These are phyloP conservation scores for Geotrypetes seraphini DNA, from an alignment of 2,797 vertebrate genomes.

Conservation along the genomic window DNA sequence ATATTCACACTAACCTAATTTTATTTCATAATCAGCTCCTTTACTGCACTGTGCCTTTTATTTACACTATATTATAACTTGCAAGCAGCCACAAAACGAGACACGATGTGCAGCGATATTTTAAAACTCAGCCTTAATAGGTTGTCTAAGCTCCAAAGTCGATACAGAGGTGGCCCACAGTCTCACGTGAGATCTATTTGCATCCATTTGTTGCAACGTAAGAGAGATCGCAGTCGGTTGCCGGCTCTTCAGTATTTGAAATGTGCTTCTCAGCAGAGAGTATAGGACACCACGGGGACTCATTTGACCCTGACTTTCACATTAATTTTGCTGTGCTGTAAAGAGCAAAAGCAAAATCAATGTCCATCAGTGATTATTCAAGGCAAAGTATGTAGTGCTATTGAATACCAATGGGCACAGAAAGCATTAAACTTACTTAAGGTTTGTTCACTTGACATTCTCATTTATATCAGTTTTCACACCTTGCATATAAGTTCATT, in stretches of 20 bases:
- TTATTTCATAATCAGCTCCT: too few relatives aligned
- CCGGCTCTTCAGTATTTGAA: slow-evolving; percentile 49
- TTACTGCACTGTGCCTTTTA: too few relatives aligned
- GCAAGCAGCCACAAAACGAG: slow-evolving; percentile 14
- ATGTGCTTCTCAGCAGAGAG: slow-evolving; percentile 53
- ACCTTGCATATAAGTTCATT: slow-evolving; percentile 5
- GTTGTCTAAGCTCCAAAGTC: slow-evolving; percentile 52
- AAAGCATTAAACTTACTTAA: slow-evolving; percentile 55
- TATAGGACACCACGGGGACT: slow-evolving; percentile 56
- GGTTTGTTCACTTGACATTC: slow-evolving; percentile 44
- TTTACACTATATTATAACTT: slow-evolving; percentile 16
- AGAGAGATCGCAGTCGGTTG: slow-evolving; percentile 44
- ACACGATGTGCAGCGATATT: slow-evolving; percentile 22
- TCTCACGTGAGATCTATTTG: slow-evolving; percentile 47
- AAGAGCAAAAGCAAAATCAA: slow-evolving; percentile 72
- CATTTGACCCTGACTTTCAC: slow-evolving; percentile 67
- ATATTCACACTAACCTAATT: too few relatives aligned
- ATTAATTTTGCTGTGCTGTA: slow-evolving; percentile 69
- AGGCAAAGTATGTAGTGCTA: slow-evolving; percentile 60
- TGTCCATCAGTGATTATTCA: slow-evolving; percentile 69
- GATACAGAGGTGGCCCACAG: slow-evolving; percentile 47
- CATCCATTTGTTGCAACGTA: slow-evolving; percentile 55
- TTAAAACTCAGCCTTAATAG: slow-evolving; percentile 25
- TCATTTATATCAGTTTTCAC: slow-evolving; percentile 37
- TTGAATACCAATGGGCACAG: slow-evolving; percentile 51